These are phyloP conservation scores for Hippocampus mohnikei DNA, from an alignment of 2,113 vertebrate genomes.

Conservation along the genomic window DNA sequence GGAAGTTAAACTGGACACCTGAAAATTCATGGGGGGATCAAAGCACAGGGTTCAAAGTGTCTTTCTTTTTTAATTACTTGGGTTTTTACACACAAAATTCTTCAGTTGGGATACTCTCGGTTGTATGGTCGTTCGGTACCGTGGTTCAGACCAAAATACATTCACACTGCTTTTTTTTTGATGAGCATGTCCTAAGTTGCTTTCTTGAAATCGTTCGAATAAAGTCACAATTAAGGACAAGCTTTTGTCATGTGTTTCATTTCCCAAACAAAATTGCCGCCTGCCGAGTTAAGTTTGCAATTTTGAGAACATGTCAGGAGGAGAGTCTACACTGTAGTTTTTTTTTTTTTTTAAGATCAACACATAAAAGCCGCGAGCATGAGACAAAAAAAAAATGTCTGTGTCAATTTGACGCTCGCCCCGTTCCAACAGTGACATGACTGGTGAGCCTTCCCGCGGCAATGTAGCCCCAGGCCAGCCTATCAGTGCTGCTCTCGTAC, in stretches of 20 bases:
- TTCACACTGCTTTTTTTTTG: neutral
- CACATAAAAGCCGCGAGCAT: conserved; percentile 10
- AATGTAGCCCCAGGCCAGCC: conserved; percentile 39
- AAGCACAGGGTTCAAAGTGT: neutral
- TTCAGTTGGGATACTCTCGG: neutral
- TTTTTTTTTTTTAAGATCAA: conserved; percentile 9
- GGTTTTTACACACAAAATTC: neutral
- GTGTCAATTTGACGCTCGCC: conserved; percentile 27
- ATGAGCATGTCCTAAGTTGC: neutral
- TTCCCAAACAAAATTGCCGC: too few relatives aligned
- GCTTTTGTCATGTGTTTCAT: too few relatives aligned
- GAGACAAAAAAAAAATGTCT: conserved; percentile 37
- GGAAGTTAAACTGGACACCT: conserved; percentile 97
- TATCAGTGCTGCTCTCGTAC: conserved; percentile 32
- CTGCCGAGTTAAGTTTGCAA: too few relatives aligned
- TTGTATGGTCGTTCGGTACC: neutral
- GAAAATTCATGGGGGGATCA: neutral
- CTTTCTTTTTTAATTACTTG: fast-evolving
- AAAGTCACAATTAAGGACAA: too few relatives aligned
- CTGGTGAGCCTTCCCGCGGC: conserved; percentile 30
- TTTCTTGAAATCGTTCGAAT: too few relatives aligned
- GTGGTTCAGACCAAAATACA: neutral
- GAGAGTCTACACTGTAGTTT: too few relatives aligned
- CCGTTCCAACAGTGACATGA: conserved; percentile 39
- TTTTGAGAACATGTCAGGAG: too few relatives aligned